phyloP scores from a whole-genome alignment of 2,113 vertebrate genomes.

The Rhea americana region DNA sequence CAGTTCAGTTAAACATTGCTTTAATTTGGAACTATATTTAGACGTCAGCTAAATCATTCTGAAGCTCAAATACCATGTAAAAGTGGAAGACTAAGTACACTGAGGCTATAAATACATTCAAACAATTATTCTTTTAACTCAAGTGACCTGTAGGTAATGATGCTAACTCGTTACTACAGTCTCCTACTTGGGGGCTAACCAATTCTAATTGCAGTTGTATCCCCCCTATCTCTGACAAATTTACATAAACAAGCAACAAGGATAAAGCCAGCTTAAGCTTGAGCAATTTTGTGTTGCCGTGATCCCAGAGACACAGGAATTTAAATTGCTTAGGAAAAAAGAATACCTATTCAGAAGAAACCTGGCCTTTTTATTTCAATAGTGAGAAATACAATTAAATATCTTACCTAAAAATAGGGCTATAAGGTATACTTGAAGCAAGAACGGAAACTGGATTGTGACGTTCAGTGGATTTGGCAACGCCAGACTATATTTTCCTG shows the following conservation, averaged over 20 bases:
- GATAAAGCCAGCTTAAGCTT: background rate
- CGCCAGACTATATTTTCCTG: conserved; percentile 85
- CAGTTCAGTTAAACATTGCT: background rate
- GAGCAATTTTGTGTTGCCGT: background rate
- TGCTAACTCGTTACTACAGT: background rate
- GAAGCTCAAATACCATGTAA: background rate
- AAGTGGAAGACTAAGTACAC: background rate
- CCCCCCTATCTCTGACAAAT: background rate
- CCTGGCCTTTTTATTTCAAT: background rate
- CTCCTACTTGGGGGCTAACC: background rate
- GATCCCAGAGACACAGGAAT: background rate
- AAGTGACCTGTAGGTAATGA: background rate
- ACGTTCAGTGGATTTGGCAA: conserved; percentile 85
- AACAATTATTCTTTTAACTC: background rate
- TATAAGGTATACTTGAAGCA: conserved; percentile 87
- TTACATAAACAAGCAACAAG: background rate
- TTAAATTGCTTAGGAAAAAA: background rate
- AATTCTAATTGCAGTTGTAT: background rate
- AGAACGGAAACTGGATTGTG: conserved; percentile 87
- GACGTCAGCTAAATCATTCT: background rate
- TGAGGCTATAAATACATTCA: background rate
- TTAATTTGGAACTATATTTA: background rate
- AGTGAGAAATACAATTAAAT: background rate
- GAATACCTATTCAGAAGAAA: background rate
- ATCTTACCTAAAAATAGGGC: conserved; percentile 90